Base-by-base conservation (phyloP, 1,140 invertebrate species). In the Helicoverpa armigera region DNA sequence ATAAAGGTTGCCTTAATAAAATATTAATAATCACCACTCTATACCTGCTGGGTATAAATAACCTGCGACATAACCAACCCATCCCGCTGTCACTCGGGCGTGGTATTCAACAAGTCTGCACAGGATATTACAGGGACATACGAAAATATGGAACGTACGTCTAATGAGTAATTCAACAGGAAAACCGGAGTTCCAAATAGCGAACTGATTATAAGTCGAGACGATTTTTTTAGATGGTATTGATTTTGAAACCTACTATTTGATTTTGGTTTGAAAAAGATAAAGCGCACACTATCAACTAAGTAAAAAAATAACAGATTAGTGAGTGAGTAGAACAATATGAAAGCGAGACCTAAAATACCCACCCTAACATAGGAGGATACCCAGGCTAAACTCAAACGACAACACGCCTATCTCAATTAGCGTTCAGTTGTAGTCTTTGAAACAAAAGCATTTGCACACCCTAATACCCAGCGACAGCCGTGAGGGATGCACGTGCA, bases 1-100 rank as follows among this genome's bases (percentile, higher is more conserved):
- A 12, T 61, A 77, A 67, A 65, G 61, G 75, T 77, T 61, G 51
- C 75, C 23, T 54, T 51, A 77, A 65, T 77, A 77, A 77, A 77
- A 54, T 77, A 65, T 77, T 67, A 77, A 65, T 77, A 77, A 67
- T 50, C 23, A 23, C 48, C 75, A 29, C 60, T 16, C 12, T 58
- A 58, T 61, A 43, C 43, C 70, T n/a, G 29, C 51, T 18, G 4
- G 13, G 35, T 35, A 56, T 51, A 73, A 56, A 73, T 73, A 73
- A 7, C 29, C 11, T 29, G 58, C 29, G 31, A 58, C 35, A 58
- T 69, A 16, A 73, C 70, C 29, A 58, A 58, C 29, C 53, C 13
- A 53, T 31, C 23, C 69, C n/a, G 53, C 53, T 13, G 12, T 31
- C n/a, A 4, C 14, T 16, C 16, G 35, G 13, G 18, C 13, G 60